A percentile compares a stretch with the other conserved stretches of the same genome.
phyloP scores from a whole-genome alignment of 2,113 vertebrate genomes.

The Hystrix cristata region DNA sequence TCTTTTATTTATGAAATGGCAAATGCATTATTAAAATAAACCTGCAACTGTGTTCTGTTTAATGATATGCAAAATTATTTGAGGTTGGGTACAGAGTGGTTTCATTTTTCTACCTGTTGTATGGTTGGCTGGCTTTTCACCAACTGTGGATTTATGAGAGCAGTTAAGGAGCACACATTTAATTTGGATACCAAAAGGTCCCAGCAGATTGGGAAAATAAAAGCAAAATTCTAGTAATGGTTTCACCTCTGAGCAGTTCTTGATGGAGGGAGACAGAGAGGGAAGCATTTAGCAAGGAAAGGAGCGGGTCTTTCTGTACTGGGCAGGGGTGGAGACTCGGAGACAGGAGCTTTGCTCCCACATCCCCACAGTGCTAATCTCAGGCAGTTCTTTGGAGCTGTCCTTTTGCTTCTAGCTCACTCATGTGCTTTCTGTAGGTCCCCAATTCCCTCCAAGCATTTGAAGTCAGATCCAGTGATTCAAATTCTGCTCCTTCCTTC shows the following conservation, averaged over 20 bases:
- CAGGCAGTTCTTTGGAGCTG: neutral
- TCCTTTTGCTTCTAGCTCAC: constrained; percentile 42
- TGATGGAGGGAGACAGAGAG: constrained; percentile 4
- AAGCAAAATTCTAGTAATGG: constrained; percentile 70
- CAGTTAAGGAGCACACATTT: constrained; percentile 86
- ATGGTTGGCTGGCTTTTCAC: constrained; percentile 83
- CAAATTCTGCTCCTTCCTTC: constrained; percentile 25
- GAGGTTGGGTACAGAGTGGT: constrained; percentile 86
- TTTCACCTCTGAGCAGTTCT: constrained; percentile 70
- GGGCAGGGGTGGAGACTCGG: neutral
- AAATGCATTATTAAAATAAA: constrained; percentile 91
- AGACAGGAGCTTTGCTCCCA: neutral
- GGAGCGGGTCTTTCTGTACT: neutral
- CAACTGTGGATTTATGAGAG: constrained; percentile 85
- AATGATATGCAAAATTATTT: constrained; percentile 91
- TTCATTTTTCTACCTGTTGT: constrained; percentile 86
- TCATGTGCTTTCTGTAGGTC: neutral
- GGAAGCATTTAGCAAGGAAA: neutral
- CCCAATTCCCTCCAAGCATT: neutral
- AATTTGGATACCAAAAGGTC: constrained; percentile 84
- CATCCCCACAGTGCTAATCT: neutral
- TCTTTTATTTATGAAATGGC: constrained; percentile 91
- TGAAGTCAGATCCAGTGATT: neutral
- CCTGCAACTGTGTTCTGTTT: constrained; percentile 86
- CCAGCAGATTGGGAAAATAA: constrained; percentile 81